These are phyloP conservation scores for Chaenocephalus aceratus DNA, from an alignment of 2,113 vertebrate genomes.

Conservation along the genomic window DNA sequence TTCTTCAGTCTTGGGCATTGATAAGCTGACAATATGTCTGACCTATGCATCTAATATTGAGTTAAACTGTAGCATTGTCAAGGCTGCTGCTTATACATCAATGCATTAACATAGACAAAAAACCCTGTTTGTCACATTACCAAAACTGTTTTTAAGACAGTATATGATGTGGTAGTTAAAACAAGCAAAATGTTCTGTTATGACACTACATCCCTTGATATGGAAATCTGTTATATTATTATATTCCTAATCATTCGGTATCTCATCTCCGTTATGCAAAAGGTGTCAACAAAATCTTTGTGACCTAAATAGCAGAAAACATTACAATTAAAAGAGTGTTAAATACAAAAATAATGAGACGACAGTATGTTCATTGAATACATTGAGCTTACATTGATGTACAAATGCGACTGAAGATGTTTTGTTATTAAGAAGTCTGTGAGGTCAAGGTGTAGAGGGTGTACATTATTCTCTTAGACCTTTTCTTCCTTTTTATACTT, in stretches of 20 bases:
- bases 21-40: neutral
- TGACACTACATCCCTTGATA: neutral
- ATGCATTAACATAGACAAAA: neutral
- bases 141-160: neutral
- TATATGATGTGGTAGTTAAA: neutral
- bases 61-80: neutral
- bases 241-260: neutral
- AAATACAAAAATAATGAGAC: neutral
- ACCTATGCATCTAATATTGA: no score
- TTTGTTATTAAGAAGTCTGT: neutral
- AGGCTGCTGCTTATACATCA: neutral
- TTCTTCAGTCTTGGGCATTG: neutral
- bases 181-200: neutral
- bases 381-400: neutral
- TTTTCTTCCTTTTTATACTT: neutral
- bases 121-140: no score
- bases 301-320: neutral
- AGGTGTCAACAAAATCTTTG: no score
- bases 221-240: neutral
- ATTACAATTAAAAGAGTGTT: neutral
- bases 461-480: neutral
- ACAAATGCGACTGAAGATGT: neutral
- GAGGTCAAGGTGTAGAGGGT: neutral
- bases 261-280: neutral
- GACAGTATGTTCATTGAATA: neutral